A percentile compares a stretch with the other conserved stretches of the same genome.
These are phyloP conservation scores for Opisthocomus hoazin DNA, from an alignment of 2,113 vertebrate species.

Conservation along the genomic window DNA sequence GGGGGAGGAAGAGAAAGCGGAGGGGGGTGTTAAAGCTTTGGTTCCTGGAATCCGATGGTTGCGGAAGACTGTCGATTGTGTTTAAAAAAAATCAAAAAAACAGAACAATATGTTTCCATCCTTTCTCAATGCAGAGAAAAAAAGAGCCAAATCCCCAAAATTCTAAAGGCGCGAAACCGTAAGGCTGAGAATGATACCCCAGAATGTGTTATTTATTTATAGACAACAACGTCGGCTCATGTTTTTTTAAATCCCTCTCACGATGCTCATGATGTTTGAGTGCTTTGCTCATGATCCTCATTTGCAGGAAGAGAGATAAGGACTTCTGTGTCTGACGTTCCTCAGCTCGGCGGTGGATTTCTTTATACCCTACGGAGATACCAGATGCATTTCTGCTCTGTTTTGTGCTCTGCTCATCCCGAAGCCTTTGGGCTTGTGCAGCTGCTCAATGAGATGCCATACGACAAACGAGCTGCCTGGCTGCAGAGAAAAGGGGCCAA, in stretches of 20 bases:
- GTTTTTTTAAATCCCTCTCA: not conserved
- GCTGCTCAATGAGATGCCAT: not conserved
- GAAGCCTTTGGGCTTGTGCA: not conserved
- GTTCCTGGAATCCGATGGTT: not conserved
- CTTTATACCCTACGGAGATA: not conserved
- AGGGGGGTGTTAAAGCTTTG: rapidly evolving
- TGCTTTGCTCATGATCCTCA: conserved; percentile 14
- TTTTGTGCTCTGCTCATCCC: not conserved
- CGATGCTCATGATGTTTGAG: not conserved
- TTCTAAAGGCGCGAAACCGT: not conserved
- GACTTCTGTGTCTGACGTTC: not conserved
- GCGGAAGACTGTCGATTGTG: not conserved
- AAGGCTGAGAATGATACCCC: not conserved
- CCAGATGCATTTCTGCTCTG: not conserved
- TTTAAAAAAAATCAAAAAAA: not conserved
- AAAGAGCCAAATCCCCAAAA: not conserved
- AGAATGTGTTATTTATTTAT: conserved; percentile 20
- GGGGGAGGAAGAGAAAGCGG: not conserved
- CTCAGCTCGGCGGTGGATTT: not conserved
- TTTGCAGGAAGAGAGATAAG: conserved; percentile 31
- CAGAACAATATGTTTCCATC: not conserved
- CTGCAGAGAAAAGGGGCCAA: not conserved
- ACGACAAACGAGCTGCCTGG: not conserved
- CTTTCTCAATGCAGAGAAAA: not conserved
- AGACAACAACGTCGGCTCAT: not conserved